Evolutionary conservation across 2,113 vertebrate genomes (phyloP), one percentile per base, ranked within the genome.

Genomic region (Microtus ochrogaster): DNA sequence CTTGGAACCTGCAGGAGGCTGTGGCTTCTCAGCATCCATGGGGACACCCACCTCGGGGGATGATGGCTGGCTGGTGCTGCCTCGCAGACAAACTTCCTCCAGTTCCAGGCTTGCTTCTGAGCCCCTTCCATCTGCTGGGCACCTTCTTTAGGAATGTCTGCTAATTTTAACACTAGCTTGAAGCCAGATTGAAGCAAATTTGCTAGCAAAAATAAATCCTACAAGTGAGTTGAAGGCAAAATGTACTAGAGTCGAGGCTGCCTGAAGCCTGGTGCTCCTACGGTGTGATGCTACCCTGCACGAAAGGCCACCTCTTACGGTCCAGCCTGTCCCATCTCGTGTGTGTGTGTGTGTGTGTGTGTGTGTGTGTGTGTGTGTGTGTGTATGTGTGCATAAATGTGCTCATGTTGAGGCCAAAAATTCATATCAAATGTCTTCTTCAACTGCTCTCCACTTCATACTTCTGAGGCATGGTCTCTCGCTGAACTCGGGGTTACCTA

Each of bases 111-210:
- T 8, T 17, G 58, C 41, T 24, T 2, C 16, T 26, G 66, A 91
- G 47, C 9, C 11, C 61, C 77, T 55, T 96, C 87, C 68, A 89
- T 82, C 92, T 96, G 94, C 26, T 58, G 41, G 88, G 68, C 70
- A 39, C 44, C 88, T 94, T 93, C 94, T 94, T 82, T 95, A 89
- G 91, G 77, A 85, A 94, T 9, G 66, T 36, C 74, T 28, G 33
- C 79, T 95, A 88, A 88, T 85, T 96, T 89, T 93, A 90, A 96
- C 84, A 89, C 85, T 49, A 92, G 66, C 39, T 28, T 28, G 84
- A 82, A 92, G 92, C 91, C 96, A 97, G 90, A 84, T 90, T 92
- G 96, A 96, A 73, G 85, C 86, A 74, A 94, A 90, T 93, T 91
- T 92, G 58, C 90, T 24, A 21, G 22, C 89, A 92, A 90, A 95